Percentiles rank a stretch among this genome's conserved stretches.
Conservation (phyloP, 1,140 invertebrate species). For the Lethocerus indicus region DNA sequence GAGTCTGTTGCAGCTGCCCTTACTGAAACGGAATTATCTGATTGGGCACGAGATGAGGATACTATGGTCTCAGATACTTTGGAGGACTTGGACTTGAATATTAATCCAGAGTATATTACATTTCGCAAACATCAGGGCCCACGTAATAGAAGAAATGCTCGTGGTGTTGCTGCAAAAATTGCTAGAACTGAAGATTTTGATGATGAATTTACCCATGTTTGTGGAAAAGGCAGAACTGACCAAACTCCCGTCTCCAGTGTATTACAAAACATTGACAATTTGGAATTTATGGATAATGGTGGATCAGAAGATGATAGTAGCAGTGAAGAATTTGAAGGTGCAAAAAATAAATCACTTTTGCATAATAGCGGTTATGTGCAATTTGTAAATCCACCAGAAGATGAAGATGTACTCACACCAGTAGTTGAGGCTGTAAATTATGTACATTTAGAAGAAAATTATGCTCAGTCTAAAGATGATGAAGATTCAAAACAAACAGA, state of each 20-base stretch:
- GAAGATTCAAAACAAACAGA: conserved; percentile 17
- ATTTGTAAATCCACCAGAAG: conserved; percentile 34
- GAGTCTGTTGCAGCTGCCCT: conserved; percentile 38
- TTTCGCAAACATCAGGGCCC: conserved; percentile 27
- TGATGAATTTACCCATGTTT: conserved; percentile 26
- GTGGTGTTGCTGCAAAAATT: conserved; percentile 20
- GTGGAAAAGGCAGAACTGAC: conserved; percentile 21
- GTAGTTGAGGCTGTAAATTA: conserved; percentile 12
- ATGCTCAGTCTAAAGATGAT: conserved; percentile 17
- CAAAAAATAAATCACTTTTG: conserved; percentile 29
- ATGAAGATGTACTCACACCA: conserved; percentile 17
- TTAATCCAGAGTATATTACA: conserved; percentile 34
- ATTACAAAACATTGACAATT: conserved; percentile 28
- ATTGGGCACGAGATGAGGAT: conserved; percentile 63
- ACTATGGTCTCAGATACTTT: conserved; percentile 48
- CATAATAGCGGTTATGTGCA: conserved; percentile 49
- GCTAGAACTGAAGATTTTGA: conserved; percentile 25
- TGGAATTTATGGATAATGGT: conserved; percentile 62
- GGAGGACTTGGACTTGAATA: conserved; percentile 38
- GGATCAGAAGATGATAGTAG: conserved; percentile 32
- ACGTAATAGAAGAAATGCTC: conserved; percentile 23
- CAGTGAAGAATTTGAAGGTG: conserved; percentile 18
- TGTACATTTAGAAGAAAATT: not conserved
- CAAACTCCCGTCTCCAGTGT: conserved; percentile 14
- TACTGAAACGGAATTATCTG: conserved; percentile 68